phyloP scores from a whole-genome alignment of 2,888 invertebrate genomes.

The Zygaena filipendulae region DNA sequence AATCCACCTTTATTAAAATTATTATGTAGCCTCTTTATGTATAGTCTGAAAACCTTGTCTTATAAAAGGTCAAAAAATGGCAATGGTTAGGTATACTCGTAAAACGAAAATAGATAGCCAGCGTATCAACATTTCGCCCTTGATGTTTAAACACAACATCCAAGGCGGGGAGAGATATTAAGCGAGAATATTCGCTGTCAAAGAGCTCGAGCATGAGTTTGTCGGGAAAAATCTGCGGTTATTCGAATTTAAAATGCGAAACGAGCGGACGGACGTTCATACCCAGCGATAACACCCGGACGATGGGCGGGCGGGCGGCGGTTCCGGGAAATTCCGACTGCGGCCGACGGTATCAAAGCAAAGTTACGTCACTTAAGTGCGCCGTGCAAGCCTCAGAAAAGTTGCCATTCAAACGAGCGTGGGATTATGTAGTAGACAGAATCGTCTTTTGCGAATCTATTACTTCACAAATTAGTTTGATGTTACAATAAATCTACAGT shows the following conservation, averaged over 20 bases:
- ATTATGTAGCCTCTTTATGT: too few relatives aligned
- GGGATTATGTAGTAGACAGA: conserved; percentile 13
- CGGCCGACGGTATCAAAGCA: conserved; percentile 22
- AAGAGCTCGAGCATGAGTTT: conserved; percentile 25
- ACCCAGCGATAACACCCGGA: conserved; percentile 32
- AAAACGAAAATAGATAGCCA: too few relatives aligned
- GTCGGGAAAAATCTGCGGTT: conserved; percentile 28
- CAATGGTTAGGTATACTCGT: too few relatives aligned
- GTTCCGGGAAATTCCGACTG: conserved; percentile 34
- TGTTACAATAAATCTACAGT: too few relatives aligned
- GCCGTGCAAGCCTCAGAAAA: conserved; percentile 23
- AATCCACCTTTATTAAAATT: too few relatives aligned
- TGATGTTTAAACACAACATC: conserved; percentile 22
- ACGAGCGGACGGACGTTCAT: conserved; percentile 27
- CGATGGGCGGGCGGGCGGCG: conserved; percentile 18
- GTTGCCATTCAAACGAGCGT: conserved; percentile 22
- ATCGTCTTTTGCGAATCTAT: too few relatives aligned
- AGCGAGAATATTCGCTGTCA: conserved; percentile 31
- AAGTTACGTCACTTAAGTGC: conserved; percentile 27
- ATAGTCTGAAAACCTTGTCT: too few relatives aligned
- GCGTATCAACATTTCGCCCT: too few relatives aligned
- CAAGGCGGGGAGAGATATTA: conserved; percentile 24
- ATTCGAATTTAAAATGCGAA: conserved; percentile 44
- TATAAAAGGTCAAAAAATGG: too few relatives aligned
- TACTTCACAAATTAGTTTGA: too few relatives aligned